Conservation (phyloP, 2,113 vertebrate genomes). For the Aspiorhynchus laticeps region DNA sequence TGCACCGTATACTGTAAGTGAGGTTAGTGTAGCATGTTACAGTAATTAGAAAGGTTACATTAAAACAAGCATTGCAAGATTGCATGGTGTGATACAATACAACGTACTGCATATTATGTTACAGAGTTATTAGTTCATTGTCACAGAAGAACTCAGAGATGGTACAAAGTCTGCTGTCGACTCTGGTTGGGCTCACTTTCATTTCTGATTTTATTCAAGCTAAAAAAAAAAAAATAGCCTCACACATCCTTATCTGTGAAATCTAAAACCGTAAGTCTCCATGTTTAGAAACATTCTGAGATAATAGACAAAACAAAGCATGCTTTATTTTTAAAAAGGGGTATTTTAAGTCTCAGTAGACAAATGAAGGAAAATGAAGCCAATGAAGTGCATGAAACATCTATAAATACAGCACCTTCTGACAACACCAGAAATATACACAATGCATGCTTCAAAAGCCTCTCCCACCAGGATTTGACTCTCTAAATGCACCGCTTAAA, state of each 20-base stretch:
- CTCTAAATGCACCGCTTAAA: constrained; percentile 35
- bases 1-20: not conserved
- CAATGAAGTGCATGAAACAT: constrained; percentile 1
- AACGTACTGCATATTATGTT: too few species aligned
- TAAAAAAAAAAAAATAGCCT: not conserved
- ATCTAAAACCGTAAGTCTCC: not conserved
- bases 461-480: constrained; percentile 20
- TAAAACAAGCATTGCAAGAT: not conserved
- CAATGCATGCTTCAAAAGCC: constrained; percentile 39
- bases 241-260: not conserved
- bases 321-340: not conserved
- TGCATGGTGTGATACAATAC: too few species aligned
- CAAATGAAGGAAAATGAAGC: constrained; percentile 52
- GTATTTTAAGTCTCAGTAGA: constrained; percentile 42
- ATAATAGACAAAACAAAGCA: constrained; percentile 25
- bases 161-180: not conserved
- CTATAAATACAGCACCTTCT: constrained; percentile 47
- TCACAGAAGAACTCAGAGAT: not conserved
- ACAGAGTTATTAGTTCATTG: not conserved
- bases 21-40: not conserved
- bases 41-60: not conserved
- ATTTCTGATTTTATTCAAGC: not conserved
- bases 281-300: constrained; percentile 4
- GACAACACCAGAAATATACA: constrained; percentile 21
- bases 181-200: not conserved